These are phyloP conservation scores for Apodemus speciosus DNA, from an alignment of 2,113 vertebrate species.

Conservation along the genomic window DNA sequence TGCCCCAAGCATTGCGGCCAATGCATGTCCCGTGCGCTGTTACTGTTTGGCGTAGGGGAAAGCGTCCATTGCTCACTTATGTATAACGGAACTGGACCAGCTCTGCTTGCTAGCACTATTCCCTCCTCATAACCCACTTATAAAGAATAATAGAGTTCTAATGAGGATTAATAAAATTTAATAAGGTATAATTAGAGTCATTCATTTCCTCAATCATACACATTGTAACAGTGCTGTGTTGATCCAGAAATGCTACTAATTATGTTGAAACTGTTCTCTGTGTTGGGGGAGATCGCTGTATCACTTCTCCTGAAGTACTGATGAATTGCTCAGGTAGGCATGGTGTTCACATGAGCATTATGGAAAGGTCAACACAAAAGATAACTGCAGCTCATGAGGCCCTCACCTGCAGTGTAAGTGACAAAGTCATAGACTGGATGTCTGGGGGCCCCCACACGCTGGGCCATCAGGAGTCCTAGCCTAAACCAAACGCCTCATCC, in stretches of 20 bases:
- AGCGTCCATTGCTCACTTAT: neutral
- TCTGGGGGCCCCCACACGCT: neutral
- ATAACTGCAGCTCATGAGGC: neutral
- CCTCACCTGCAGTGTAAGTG: neutral
- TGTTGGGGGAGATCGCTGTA: conserved; percentile 26
- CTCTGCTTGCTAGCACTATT: neutral
- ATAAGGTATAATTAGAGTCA: conserved; percentile 76
- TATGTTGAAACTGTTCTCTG: conserved; percentile 57
- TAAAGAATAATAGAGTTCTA: conserved; percentile 75
- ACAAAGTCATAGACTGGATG: conserved; percentile 42
- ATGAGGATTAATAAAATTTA: conserved; percentile 78
- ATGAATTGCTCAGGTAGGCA: conserved; percentile 2
- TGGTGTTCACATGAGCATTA: neutral
- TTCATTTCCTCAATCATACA: conserved; percentile 69
- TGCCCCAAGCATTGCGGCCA: neutral
- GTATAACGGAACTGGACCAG: conserved; percentile 59
- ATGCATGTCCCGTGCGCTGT: neutral
- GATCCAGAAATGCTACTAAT: conserved; percentile 69
- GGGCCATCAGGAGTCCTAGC: neutral
- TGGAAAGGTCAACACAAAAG: conserved; percentile 47
- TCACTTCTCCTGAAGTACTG: conserved; percentile 30
- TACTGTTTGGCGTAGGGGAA: neutral
- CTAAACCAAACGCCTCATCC: conserved; percentile 35
- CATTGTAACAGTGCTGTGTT: conserved; percentile 48
- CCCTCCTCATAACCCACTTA: conserved; percentile 62